Percentiles rank a stretch among this genome's conserved stretches.
Conservation (phyloP, 2,113 vertebrate genomes). For the Nematolebias whitei region DNA sequence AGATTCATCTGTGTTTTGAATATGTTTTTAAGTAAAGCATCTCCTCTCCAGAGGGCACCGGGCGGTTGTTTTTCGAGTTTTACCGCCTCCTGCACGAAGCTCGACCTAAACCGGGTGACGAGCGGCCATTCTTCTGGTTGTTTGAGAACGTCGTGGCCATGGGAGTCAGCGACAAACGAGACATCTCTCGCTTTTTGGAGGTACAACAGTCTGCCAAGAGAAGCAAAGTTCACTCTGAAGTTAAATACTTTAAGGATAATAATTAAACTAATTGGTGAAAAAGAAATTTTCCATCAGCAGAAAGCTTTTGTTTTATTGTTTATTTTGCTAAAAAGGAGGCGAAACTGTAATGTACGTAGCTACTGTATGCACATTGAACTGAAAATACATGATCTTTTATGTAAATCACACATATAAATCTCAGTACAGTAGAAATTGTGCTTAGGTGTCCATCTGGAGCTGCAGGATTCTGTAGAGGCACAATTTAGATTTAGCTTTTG, state of each 20-base stretch:
- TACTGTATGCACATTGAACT: too few relatives aligned
- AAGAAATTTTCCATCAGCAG: too few relatives aligned
- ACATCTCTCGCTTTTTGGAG: conserved; percentile 98
- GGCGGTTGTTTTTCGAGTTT: conserved; percentile 97
- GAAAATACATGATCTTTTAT: too few relatives aligned
- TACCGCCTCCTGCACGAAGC: conserved; percentile 97
- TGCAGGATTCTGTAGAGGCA: too few relatives aligned
- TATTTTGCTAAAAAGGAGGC: too few relatives aligned
- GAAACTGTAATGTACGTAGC: too few relatives aligned
- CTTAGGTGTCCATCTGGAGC: too few relatives aligned
- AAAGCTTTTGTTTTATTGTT: too few relatives aligned
- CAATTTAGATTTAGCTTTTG: too few relatives aligned
- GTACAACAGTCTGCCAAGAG: conserved; percentile 61
- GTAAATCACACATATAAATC: too few relatives aligned
- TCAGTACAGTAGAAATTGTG: too few relatives aligned
- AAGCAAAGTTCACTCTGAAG: neutral
- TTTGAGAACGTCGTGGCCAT: conserved; percentile 99
- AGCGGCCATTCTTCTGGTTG: conserved; percentile 98
- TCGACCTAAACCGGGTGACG: conserved; percentile 91
- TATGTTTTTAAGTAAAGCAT: neutral
- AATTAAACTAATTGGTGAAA: too few relatives aligned
- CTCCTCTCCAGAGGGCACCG: conserved; percentile 88
- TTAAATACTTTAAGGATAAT: neutral
- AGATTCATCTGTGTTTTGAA: neutral
- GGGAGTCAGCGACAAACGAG: conserved; percentile 98